Base-by-base conservation (phyloP, 2,888 invertebrate genomes). In the Limnephilus auricula region DNA sequence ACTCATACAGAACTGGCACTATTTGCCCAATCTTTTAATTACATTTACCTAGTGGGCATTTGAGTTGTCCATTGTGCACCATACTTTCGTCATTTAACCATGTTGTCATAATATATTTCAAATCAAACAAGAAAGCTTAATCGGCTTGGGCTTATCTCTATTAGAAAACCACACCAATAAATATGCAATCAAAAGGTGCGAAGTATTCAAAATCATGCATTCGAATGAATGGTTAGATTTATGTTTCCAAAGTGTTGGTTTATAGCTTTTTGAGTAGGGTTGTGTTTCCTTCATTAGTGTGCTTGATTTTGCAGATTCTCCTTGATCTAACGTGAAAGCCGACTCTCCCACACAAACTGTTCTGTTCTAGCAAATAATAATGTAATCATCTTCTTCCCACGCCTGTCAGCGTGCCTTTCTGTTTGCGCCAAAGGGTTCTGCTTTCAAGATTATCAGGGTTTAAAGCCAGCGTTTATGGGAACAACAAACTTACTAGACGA, bases 381-480 rank as follows among this genome's bases (percentile, higher is more conserved):
- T 40, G 79, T 78, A 79, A 78, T 88, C 65, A 78, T 88, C 87
- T 34, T 40, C 79, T 88, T 88, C 78, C 87, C 87, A 78, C 87
- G 87, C 78, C 87, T 88, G 65, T 88, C 87, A 34, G 0, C 78
- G 34, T 45, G 34, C 40, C 85, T 37, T 34, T 30, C 82, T 45
- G 45, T 85, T 37, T 9, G 65, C 65, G 9, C 65, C 65, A 65
- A 65, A 65, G 65, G 65, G n/a, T 85, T 50, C 85, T 10, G 13
- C 85, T 85, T 85, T 85, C 85, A 45, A 37, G 85, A 45, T 45
- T 50, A 32, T 10, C 30, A 40, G 6, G 30, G 40, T 37, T 37
- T 85, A 85, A 65, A 85, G 25, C 45, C 45, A 30, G 30, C 85
- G n/a, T 15, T 40, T 40, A 25, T n/a, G 2, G 30, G 15, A 85